These are phyloP conservation scores for Propithecus deckenii DNA, from an alignment of 2,797 vertebrate genomes.

Conservation along the genomic window DNA sequence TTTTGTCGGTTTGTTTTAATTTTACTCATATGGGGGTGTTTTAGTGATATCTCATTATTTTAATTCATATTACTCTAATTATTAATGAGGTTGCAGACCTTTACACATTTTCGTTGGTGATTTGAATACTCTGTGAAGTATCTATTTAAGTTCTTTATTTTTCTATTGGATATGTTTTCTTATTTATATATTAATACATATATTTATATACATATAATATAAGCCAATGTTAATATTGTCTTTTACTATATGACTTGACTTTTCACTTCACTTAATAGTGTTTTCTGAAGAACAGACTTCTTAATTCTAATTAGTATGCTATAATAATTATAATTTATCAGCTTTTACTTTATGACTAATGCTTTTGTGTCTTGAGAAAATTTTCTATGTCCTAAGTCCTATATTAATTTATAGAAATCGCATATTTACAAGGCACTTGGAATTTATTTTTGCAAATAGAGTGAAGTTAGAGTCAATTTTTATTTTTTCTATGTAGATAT, in stretches of 20 bases:
- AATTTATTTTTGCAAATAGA: slow-evolving; percentile 34
- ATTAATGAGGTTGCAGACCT: neutral
- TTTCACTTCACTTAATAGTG: neutral
- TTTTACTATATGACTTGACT: neutral
- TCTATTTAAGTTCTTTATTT: neutral
- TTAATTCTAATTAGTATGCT: neutral
- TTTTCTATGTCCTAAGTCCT: neutral
- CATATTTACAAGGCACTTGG: neutral
- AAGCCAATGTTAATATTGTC: neutral
- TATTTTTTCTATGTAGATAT: neutral
- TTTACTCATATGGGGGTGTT: neutral
- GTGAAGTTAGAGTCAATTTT: neutral
- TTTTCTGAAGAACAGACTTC: neutral
- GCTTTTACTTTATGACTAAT: neutral
- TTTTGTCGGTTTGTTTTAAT: neutral
- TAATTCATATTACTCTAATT: neutral
- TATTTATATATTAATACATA: neutral
- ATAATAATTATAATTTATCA: neutral
- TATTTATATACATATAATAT: neutral
- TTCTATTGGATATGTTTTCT: neutral
- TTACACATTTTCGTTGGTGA: neutral
- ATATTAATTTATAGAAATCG: neutral
- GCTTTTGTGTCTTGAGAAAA: neutral
- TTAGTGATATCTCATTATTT: neutral
- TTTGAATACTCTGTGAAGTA: neutral